Evolutionary conservation across 2,888 invertebrate genomes (phyloP).

Genomic region (Heliconius sara): DNA sequence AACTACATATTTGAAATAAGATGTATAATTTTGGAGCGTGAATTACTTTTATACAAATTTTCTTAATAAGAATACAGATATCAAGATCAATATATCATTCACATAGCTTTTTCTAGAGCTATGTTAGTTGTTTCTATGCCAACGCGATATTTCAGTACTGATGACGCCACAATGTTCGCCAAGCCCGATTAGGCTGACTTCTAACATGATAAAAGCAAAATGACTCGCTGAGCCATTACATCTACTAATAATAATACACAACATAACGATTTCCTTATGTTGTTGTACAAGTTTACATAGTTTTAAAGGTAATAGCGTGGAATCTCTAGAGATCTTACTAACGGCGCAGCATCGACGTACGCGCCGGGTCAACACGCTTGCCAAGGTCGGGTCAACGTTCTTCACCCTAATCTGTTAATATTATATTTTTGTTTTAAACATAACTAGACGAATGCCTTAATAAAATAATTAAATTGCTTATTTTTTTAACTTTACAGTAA

Average conservation of each 20-base stretch:
- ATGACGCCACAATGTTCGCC: constrained; percentile 13
- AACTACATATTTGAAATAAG: not conserved
- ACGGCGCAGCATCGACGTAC: constrained; percentile 63
- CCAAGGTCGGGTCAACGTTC: constrained; percentile 74
- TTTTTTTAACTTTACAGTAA: not conserved
- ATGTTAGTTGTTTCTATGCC: constrained; percentile 21
- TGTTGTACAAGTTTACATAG: not conserved
- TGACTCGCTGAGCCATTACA: not conserved
- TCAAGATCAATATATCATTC: not conserved
- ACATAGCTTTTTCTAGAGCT: not conserved
- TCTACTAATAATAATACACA: not conserved
- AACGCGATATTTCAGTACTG: not conserved
- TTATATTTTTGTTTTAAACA: not conserved
- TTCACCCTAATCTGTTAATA: constrained; percentile 35
- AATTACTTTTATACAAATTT: not conserved
- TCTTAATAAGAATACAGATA: not conserved
- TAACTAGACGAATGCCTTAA: not conserved
- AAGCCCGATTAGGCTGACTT: constrained; percentile 14
- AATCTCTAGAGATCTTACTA: constrained; percentile 59
- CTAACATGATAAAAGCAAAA: constrained; percentile 18
- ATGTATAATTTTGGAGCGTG: not conserved
- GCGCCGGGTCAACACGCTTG: constrained; percentile 77
- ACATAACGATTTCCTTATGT: not conserved
- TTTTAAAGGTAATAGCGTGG: constrained; percentile 3
- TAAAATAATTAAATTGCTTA: not conserved